These are phyloP conservation scores for Drosophila bunnanda DNA, from an alignment of 2,888 invertebrate species.

Conservation along the genomic window DNA sequence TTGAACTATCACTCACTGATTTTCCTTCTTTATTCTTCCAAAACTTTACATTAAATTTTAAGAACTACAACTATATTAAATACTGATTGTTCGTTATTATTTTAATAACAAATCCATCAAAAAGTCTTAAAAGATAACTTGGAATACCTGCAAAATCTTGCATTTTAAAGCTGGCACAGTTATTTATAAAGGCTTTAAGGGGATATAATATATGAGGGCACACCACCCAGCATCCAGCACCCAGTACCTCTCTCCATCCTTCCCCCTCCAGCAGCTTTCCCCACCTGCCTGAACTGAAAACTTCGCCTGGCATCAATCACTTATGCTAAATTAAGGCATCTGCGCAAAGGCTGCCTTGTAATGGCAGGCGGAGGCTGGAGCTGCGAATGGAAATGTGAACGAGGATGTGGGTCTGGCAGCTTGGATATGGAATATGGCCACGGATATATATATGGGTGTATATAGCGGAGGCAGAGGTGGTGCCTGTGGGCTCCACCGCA, in stretches of 20 bases:
- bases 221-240: constrained; percentile 1
- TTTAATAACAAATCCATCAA: neutral
- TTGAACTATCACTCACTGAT: no score
- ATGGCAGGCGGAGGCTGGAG: neutral
- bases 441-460: neutral
- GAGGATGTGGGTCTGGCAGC: neutral
- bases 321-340: constrained; percentile 62
- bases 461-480: constrained; percentile 1
- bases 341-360: constrained; percentile 14
- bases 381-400: neutral
- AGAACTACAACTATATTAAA: neutral
- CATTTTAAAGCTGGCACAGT: constrained; percentile 7
- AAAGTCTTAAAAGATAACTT: neutral
- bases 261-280: neutral
- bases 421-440: constrained; percentile 1
- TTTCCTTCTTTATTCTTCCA: neutral
- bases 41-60: neutral
- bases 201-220: neutral
- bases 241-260: neutral
- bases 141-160: neutral
- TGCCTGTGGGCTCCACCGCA: constrained; percentile 17
- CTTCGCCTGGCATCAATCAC: constrained; percentile 66
- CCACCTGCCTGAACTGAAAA: constrained; percentile 34
- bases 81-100: neutral
- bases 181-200: neutral